Evolutionary conservation across 2,797 vertebrate species (phyloP).

Genomic region (Tangara arthus): DNA sequence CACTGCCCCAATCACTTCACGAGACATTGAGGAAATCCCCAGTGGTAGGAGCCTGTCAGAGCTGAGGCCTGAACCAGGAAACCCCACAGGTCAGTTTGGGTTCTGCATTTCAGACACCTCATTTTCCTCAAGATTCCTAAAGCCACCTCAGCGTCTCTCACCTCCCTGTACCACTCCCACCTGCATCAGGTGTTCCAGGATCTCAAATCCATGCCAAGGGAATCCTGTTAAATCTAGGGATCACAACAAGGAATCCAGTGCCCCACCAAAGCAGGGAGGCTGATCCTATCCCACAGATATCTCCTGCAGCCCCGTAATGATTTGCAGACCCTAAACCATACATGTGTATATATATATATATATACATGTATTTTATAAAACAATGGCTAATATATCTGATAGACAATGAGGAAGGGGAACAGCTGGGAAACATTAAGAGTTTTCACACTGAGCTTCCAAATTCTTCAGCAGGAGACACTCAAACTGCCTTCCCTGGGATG

Average conservation of each 20-base stretch:
- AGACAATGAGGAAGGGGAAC: neutral
- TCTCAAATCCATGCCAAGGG: rapidly evolving
- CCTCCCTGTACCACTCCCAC: neutral
- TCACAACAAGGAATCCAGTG: neutral
- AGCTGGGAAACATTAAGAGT: slow-evolving; percentile 33
- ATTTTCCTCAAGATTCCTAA: neutral
- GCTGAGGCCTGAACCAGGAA: neutral
- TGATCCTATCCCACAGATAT: rapidly evolving
- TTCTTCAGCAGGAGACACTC: neutral
- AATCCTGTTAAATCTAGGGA: neutral
- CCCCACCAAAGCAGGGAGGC: neutral
- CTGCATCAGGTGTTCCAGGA: neutral
- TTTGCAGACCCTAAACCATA: neutral
- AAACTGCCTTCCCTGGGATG: neutral
- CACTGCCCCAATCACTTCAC: neutral
- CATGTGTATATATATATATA: rapidly evolving
- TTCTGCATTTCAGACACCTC: neutral
- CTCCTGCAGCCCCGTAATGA: neutral
- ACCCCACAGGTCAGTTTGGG: neutral
- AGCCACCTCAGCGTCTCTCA: rapidly evolving
- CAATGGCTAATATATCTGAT: neutral
- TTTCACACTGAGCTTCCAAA: neutral
- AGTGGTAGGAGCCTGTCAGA: neutral
- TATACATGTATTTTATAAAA: neutral
- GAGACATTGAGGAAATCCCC: neutral